Evolutionary conservation across 2,888 invertebrate genomes (phyloP).

Genomic region (Oegoconia quadripuncta): DNA sequence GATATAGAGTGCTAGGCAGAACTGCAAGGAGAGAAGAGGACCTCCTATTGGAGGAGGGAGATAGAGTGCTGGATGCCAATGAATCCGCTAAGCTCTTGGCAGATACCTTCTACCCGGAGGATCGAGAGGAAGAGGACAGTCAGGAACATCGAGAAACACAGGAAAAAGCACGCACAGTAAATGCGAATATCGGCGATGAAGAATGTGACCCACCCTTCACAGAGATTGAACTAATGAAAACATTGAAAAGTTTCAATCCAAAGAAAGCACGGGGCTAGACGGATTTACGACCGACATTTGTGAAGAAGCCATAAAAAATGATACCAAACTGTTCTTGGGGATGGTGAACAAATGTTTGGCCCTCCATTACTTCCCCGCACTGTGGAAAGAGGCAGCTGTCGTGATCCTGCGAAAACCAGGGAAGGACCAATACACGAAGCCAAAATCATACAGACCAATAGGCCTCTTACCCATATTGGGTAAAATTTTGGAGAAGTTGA

Average conservation of each 20-base stretch:
- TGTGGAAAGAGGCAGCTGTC: constrained; percentile 13
- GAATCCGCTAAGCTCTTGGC: constrained; percentile 13
- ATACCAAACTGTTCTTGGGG: not conserved
- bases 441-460: constrained; percentile 16
- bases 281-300: constrained; percentile 17
- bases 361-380: constrained; percentile 6
- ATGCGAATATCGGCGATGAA: not conserved
- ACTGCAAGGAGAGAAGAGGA: constrained; percentile 6
- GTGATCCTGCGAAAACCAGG: constrained; percentile 9
- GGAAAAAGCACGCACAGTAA: too few relatives aligned
- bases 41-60: not conserved
- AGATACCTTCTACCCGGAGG: constrained; percentile 13
- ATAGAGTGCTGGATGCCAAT: not conserved
- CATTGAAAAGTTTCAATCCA: constrained; percentile 6
- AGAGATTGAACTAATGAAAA: not conserved
- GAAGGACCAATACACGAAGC: constrained; percentile 2
- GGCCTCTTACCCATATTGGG: constrained; percentile 15
- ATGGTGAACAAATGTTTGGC: constrained; percentile 14
- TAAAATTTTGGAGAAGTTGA: constrained; percentile 16
- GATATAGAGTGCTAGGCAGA: constrained; percentile 12
- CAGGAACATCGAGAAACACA: not conserved
- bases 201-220: not conserved
- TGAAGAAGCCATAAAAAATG: not conserved
- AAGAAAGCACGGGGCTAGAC: constrained; percentile 16
- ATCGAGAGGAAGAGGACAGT: constrained; percentile 3